Base-by-base conservation (phyloP, 2,888 invertebrate genomes). In the Ischnura elegans region DNA sequence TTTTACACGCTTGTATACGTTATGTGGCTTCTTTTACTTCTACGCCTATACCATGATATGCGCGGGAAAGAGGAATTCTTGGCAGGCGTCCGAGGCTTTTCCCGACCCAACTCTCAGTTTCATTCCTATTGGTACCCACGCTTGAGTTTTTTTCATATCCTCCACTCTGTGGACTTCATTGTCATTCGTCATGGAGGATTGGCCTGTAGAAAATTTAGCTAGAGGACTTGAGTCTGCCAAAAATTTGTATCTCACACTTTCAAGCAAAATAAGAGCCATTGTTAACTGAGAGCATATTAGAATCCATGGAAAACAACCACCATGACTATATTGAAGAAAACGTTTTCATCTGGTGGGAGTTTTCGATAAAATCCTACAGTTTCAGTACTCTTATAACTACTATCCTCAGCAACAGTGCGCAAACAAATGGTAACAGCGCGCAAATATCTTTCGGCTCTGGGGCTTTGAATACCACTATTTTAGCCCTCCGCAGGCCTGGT, bases 161-260 rank as follows among this genome's bases (percentile, higher is more conserved):
- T 13, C 13, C 25, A 61, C n/a, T 61, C n/a, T 4, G n/a, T 25
- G 61, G n/a, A 61, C 61, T 61, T 61, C 61, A 61, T 61, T 61
- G 61, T n/a, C 61, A 61, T 61, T 61, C 61, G 61, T 19, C 61
- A n/a, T 6, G 61, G 61, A 61, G 25, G 61, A n/a, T 25, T 25
- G 61, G 19, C 51, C 16, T 1, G 61, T 61, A n/a, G 61, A n/a
- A n/a, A 61, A n/a, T 61, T 61, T n/a, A n/a, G n/a, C 61, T 61
- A 61, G 61, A n/a, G 25, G 61, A 61, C 61, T n/a, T 61, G 61
- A 61, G 61, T 61, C 61, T 61, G 61, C 61, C 61, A 61, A 61
- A 61, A 61, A 61, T 61, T 61, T 61, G 61, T n/a, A 61, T 61
- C n/a, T n/a, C n/a, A n/a, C 61, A n/a, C 61, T 61, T 61, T 61